Evolutionary conservation across 2,797 vertebrate genomes (phyloP), one percentile per base, ranked within the genome.

Genomic region (Sphenopsis melanotis): DNA sequence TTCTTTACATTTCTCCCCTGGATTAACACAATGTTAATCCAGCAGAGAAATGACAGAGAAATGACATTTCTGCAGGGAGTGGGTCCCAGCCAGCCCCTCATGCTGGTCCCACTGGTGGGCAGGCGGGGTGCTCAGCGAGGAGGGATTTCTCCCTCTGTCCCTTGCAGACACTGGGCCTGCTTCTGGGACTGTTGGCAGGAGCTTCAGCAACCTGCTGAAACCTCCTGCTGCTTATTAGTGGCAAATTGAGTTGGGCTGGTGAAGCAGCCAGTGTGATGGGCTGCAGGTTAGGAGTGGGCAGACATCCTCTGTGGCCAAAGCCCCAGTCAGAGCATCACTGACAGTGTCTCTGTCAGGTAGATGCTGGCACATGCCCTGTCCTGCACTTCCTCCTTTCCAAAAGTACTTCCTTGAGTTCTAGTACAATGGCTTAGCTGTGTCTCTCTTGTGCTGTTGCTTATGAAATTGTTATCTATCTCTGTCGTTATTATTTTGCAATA

Each of bases 71-170:
- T 56, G 46, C 36, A 18, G 5, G 1, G 9, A 53, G 22, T 1
- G 7, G 19, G 18, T 47, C 55, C 50, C 5, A 46, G 26, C 13
- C 57, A 29, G 36, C 53, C 23, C 42, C 37, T 39, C 0, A 0
- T 32, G 20, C 44, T 37, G 4, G 20, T 18, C 6, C 3, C 0
- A 0, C 34, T 56, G 59, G 2, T 9, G 57, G 50, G 23, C 26
- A 36, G 30, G 61, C n/a, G 52, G 74, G 16, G 8, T n/a, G n/a
- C 27, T 34, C 34, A 14, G 52, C 0, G 0, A 75, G 65, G 47
- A 20, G 20, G 21, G 39, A 50, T 26, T 5, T 4, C 42, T 41
- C 13, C 26, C 34, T 71, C 46, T 34, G n/a, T 53, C 10, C 55
- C 32, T 49, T 2, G 4, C 36, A 68, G 29, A 27, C 30, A 2